These are phyloP conservation scores for Ditula angustiorana DNA, from an alignment of 2,888 invertebrate genomes.

Conservation along the genomic window DNA sequence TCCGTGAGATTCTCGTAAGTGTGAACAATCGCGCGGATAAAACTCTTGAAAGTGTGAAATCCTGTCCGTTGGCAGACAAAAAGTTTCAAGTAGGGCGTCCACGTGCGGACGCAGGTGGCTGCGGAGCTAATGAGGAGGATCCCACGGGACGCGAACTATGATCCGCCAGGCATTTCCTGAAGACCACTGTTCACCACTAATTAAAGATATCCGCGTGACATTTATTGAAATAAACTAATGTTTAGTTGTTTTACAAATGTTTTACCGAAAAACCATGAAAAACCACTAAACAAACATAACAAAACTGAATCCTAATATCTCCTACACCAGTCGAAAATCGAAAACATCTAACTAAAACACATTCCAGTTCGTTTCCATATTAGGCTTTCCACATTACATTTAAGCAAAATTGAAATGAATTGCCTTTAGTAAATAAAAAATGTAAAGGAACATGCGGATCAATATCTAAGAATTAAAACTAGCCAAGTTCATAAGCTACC, in stretches of 20 bases:
- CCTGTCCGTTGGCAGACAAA: conserved; percentile 57
- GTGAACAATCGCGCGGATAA: conserved; percentile 58
- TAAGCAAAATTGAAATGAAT: too few relatives aligned
- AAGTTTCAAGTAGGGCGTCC: conserved; percentile 59
- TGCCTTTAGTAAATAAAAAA: too few relatives aligned
- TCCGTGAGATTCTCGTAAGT: conserved; percentile 38
- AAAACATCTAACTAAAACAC: neutral
- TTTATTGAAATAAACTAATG: too few relatives aligned
- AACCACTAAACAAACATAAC: too few relatives aligned
- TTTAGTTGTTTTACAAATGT: too few relatives aligned
- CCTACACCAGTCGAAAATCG: too few relatives aligned
- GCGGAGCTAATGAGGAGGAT: conserved; percentile 55
- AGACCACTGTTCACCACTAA: conserved; percentile 51
- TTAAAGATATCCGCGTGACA: conserved; percentile 46
- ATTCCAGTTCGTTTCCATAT: neutral
- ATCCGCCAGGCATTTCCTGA: conserved; percentile 68
- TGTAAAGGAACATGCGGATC: too few relatives aligned
- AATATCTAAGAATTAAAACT: too few relatives aligned
- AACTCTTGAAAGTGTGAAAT: conserved; percentile 67
- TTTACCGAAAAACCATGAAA: too few relatives aligned
- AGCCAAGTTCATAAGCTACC: too few relatives aligned
- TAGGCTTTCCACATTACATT: neutral
- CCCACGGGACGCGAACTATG: conserved; percentile 73
- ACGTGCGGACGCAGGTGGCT: conserved; percentile 64
- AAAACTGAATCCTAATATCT: too few relatives aligned